Conservation (phyloP, 2,888 invertebrate genomes). For the Oligia strigilis region DNA sequence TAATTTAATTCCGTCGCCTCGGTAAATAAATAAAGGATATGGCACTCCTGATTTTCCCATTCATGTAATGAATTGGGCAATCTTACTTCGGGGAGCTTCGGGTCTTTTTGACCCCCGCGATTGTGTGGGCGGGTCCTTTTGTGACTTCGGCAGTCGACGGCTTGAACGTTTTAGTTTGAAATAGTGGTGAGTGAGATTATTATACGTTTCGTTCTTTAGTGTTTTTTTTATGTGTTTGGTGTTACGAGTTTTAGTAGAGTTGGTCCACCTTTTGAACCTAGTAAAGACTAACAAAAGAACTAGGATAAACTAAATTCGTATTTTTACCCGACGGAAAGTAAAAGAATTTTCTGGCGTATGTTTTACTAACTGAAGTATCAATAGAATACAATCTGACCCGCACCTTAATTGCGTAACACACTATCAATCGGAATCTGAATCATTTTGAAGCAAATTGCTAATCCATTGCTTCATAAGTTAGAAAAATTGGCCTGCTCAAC, state of each 20-base stretch:
- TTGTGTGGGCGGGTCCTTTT: constrained; percentile 66
- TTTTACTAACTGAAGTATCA: neutral
- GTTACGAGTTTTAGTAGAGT: neutral
- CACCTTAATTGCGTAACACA: too few species aligned
- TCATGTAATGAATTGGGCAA: constrained; percentile 78
- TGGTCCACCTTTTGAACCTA: neutral
- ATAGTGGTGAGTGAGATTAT: neutral
- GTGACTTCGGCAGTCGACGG: constrained; percentile 50
- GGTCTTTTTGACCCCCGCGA: constrained; percentile 67
- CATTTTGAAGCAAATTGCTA: too few species aligned
- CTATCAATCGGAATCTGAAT: too few species aligned
- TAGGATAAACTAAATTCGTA: neutral
- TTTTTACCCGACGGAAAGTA: neutral
- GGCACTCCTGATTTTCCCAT: constrained; percentile 74
- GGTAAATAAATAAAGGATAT: constrained; percentile 73
- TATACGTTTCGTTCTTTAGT: neutral
- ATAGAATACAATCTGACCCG: neutral
- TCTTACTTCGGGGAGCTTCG: constrained; percentile 68
- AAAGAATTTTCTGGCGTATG: neutral
- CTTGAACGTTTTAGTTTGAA: constrained; percentile 41
- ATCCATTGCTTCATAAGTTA: too few species aligned
- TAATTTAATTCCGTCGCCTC: constrained; percentile 72
- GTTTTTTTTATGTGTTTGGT: constrained; percentile 8
- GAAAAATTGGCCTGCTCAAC: too few species aligned
- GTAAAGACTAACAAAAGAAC: neutral